Base-by-base conservation (phyloP, 1,140 invertebrate genomes). In the Grapholita molesta region DNA sequence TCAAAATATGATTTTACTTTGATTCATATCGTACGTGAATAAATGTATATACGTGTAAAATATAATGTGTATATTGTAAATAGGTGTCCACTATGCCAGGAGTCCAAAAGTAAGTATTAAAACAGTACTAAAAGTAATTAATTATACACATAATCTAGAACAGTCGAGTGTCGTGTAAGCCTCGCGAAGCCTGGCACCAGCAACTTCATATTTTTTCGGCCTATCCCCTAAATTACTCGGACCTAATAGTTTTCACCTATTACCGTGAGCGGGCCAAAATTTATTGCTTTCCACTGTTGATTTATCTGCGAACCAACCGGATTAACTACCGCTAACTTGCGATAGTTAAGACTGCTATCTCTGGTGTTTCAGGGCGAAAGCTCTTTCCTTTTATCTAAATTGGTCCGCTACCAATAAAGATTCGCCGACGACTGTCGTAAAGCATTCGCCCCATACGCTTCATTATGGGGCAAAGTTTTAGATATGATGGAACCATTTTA, bases 361-460 rank as follows among this genome's bases (percentile, higher is more conserved):
- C 80, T 86, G 85, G 86, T 89, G 84, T 90, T 89, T 83, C 85
- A 85, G 84, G 83, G 83, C 80, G 81, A 86, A 88, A 90, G 87
- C 86, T 88, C 87, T 90, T 88, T 89, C 87, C 89, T 91, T 91
- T 91, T 91, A 91, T 91, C 89, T 91, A 91, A 91, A 91, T 91
- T 91, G 89, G 89, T 91, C 80, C 83, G 82, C 81, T 85, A 88
- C 88, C 88, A 91, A 91, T 91, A 91, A 91, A 91, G 88, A 91
- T 91, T 80, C 85, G 82, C 78, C 84, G 85, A 83, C 85, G 83
- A 82, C 83, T 86, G 84, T 91, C 89, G 89, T 91, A 91, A 91
- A 91, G 79, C 88, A 88, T 87, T 85, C 86, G 80, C 84, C 86
- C 89, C 88, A 91, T 91, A 91, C 89, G 89, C 84, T 91, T 90